Conservation (phyloP, 2,797 vertebrate species). For the Sardinella longiceps region DNA sequence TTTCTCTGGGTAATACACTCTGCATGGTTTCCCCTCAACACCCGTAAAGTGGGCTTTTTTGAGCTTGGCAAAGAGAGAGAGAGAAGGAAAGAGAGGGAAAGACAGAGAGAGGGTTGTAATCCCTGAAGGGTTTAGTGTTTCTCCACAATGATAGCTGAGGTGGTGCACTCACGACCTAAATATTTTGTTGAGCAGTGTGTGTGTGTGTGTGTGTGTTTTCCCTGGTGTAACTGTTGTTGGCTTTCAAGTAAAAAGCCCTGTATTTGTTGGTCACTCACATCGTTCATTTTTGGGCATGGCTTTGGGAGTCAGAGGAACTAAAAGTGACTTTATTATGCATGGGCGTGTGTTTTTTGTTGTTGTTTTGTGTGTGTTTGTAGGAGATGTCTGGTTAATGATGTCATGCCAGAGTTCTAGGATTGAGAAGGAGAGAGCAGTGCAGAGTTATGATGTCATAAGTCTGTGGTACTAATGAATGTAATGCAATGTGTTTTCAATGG, state of each 20-base stretch:
- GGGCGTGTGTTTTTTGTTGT: too few relatives aligned
- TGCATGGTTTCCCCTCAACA: slow-evolving; percentile 38
- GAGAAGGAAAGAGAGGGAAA: neutral
- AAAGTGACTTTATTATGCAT: too few relatives aligned
- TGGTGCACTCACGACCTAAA: slow-evolving; percentile 44
- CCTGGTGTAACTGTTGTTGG: neutral
- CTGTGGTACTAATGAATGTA: slow-evolving; percentile 36
- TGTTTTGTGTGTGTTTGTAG: neutral
- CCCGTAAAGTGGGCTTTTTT: slow-evolving; percentile 40
- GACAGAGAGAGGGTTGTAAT: slow-evolving; percentile 28
- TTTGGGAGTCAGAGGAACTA: neutral
- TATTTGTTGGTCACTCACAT: neutral
- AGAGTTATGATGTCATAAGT: slow-evolving; percentile 37
- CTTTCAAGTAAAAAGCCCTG: slow-evolving; percentile 39
- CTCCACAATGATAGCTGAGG: slow-evolving; percentile 38
- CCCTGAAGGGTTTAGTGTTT: slow-evolving; percentile 44
- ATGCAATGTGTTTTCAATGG: slow-evolving; percentile 40
- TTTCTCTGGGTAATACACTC: slow-evolving; percentile 42
- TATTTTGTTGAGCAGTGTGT: slow-evolving; percentile 39
- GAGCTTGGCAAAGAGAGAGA: slow-evolving; percentile 27
- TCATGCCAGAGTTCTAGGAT: neutral
- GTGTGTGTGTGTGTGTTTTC: slow-evolving; percentile 23
- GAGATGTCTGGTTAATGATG: neutral
- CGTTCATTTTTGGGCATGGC: neutral
- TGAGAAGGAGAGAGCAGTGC: neutral